Evolutionary conservation across 2,113 vertebrate genomes (phyloP).

Genomic region (Sprattus sprattus): DNA sequence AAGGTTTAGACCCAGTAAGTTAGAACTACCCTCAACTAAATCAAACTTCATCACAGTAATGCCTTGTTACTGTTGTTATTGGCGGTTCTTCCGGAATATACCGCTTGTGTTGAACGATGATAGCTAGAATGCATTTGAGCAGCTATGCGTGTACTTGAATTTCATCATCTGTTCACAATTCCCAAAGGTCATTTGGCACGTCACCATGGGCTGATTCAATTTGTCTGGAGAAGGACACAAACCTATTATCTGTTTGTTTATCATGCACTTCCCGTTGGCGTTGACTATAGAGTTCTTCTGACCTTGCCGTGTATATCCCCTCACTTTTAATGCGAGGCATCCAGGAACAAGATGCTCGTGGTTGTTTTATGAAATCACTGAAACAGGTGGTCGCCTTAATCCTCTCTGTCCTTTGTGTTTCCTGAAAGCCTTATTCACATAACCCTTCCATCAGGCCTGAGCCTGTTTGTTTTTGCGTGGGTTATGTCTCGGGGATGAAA

Average conservation of each 20-base stretch:
- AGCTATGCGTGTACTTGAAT: background rate
- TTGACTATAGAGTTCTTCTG: constrained; percentile 5
- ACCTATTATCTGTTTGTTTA: constrained; percentile 3
- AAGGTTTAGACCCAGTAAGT: too few relatives aligned
- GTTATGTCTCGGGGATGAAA: background rate
- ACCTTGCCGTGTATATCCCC: background rate
- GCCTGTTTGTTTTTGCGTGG: background rate
- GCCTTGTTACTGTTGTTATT: background rate
- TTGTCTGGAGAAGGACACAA: background rate
- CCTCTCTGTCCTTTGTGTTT: background rate
- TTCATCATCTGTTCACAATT: background rate
- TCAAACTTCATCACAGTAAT: too few relatives aligned
- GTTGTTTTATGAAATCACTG: constrained; percentile 11
- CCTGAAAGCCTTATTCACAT: background rate
- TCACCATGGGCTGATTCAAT: background rate
- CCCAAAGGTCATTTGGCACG: background rate
- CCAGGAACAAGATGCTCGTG: background rate
- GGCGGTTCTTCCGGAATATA: too few relatives aligned
- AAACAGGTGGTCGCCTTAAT: constrained; percentile 5
- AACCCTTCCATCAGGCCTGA: background rate
- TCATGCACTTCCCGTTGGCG: constrained; percentile 12
- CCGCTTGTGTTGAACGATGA: background rate
- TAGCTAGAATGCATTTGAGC: background rate
- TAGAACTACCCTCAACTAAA: too few relatives aligned
- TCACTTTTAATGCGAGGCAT: background rate